Base-by-base conservation (phyloP, 2,888 invertebrate species). In the Caenorhabditis parvicauda region DNA sequence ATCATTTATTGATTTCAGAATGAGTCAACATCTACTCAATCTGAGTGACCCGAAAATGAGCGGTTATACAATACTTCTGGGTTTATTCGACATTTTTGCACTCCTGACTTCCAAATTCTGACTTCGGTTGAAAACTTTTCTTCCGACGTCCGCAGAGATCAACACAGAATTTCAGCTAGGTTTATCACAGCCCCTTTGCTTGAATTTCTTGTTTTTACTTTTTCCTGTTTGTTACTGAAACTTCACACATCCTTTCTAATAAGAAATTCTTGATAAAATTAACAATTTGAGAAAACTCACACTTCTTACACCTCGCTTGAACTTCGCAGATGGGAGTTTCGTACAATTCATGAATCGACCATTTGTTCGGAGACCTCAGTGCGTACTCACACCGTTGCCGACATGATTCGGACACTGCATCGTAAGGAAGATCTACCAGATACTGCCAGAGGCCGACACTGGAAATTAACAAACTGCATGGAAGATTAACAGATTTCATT, bases 381-480 rank as follows among this genome's bases (percentile, higher is more conserved):
- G 76, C 60, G 21, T 71, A 59, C 47, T 74, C 71, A 46, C 75
- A 73, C 25, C 77, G 46, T 24, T 65, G 59, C 19, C 76, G 64
- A 29, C 75, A 74, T 24, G 62, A 67, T 38, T 79, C 77, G 6
- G 79, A 75, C 12, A 75, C 65, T 1, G 58, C 54, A 9, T 59
- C 70, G 59, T 67, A 80, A 14, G 81, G 81, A 24, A 81, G 61
- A 29, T 71, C 75, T 4, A 79, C 77, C 19, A 81, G 62, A 47
- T 79, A 81, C 55, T 81, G 81, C 65, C 77, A 78, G 17, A 81
- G 49, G 17, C 76, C 80, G 28, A 71, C 56, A 35, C 76, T 77
- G 44, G 39, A 72, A 50, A 6, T 53, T 12, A n/a, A n/a, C n/a
- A n/a, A n/a, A n/a, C n/a, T n/a, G n/a, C 42, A n/a, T 32, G 35